These are phyloP conservation scores for Garrulus glandarius DNA, from an alignment of 2,797 vertebrate species.

Conservation along the genomic window DNA sequence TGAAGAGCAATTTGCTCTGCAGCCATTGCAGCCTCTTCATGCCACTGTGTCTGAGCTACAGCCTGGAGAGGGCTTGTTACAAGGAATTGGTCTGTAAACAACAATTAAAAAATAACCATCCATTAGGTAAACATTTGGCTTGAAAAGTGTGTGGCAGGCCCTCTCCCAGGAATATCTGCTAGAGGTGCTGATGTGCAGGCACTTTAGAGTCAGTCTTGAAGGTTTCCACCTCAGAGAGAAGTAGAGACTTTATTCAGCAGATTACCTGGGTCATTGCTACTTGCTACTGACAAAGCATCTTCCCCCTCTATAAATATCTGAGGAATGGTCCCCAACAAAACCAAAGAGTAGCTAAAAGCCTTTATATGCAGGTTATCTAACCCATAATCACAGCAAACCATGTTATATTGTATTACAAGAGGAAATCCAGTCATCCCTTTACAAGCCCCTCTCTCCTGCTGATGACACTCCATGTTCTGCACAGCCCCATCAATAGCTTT, in stretches of 20 bases:
- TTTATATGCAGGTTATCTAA: background rate
- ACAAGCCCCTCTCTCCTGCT: background rate
- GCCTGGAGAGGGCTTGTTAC: background rate
- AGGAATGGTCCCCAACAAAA: background rate
- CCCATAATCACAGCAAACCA: background rate
- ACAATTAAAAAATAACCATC: background rate
- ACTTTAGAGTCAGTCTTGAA: background rate
- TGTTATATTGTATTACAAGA: constrained; percentile 27
- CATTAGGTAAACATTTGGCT: background rate
- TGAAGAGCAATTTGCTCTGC: constrained; percentile 38
- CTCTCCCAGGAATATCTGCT: background rate
- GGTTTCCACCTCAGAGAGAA: background rate
- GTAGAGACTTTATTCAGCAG: background rate
- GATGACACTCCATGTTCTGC: constrained; percentile 42
- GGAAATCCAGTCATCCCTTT: constrained; percentile 47
- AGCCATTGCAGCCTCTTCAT: background rate
- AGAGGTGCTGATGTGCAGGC: background rate
- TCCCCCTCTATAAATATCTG: background rate
- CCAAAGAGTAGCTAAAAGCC: background rate
- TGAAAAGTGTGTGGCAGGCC: background rate
- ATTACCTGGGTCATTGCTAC: background rate
- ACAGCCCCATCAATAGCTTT: constrained; percentile 38
- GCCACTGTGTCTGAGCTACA: background rate
- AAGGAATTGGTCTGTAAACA: constrained; percentile 14
- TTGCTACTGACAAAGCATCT: background rate